Evolutionary conservation across 2,797 vertebrate species (phyloP).

Genomic region (Pristis pectinata): DNA sequence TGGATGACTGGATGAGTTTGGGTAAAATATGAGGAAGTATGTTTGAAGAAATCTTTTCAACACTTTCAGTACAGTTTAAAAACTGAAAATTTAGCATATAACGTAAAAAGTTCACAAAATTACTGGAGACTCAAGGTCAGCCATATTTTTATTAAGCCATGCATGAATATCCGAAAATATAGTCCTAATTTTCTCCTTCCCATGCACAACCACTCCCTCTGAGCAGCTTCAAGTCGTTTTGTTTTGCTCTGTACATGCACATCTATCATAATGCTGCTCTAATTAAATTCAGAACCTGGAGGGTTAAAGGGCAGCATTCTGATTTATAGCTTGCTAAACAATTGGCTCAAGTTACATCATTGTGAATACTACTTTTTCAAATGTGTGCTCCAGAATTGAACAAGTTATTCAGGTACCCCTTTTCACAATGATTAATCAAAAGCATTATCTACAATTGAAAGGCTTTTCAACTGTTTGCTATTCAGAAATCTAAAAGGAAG

Average conservation of each 20-base stretch:
- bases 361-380: neutral
- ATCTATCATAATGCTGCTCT: neutral
- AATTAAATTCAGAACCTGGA: neutral
- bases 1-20: neutral
- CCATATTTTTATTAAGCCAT: neutral
- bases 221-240: neutral
- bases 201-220: neutral
- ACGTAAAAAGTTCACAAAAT: neutral
- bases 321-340: constrained; percentile 6
- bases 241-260: neutral
- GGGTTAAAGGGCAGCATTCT: neutral
- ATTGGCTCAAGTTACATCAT: neutral
- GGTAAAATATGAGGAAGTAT: neutral
- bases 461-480: neutral
- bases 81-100: neutral
- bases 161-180: neutral
- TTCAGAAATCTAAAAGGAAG: neutral
- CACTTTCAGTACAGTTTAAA: neutral
- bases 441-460: neutral
- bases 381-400: neutral
- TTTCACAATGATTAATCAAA: neutral
- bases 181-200: neutral
- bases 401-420: neutral
- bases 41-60: neutral
- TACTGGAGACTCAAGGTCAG: neutral